Conservation (phyloP, 2,113 vertebrate species). For the Rallus limicola region DNA sequence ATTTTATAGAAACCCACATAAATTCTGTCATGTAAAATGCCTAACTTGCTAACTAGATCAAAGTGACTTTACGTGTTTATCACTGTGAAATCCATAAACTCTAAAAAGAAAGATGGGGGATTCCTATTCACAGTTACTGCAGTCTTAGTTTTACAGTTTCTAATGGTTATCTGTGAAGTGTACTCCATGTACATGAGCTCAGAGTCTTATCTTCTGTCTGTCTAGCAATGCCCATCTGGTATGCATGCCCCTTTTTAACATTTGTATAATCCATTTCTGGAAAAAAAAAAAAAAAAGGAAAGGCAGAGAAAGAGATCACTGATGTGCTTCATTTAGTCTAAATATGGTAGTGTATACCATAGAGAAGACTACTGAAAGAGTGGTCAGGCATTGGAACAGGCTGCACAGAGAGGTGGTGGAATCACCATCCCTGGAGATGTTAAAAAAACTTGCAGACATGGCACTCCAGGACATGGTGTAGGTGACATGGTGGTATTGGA, state of each 20-base stretch:
- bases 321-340: not conserved
- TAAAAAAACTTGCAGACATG: too few relatives aligned
- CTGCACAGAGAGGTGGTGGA: too few relatives aligned
- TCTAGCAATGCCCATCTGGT: not conserved
- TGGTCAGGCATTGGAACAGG: too few relatives aligned
- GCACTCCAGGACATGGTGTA: too few relatives aligned
- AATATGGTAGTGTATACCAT: not conserved
- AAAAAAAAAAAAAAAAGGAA: accelerated
- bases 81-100: not conserved
- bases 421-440: too few relatives aligned
- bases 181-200: not conserved
- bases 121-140: not conserved
- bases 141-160: not conserved
- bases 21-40: not conserved
- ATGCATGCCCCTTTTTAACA: not conserved
- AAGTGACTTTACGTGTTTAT: not conserved
- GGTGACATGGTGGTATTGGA: too few relatives aligned
- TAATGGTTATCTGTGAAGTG: not conserved
- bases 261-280: not conserved
- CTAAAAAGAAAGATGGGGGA: not conserved
- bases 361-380: too few relatives aligned
- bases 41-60: not conserved
- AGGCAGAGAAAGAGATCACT: not conserved
- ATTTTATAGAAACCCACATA: not conserved
- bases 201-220: not conserved